A percentile compares a stretch with the other conserved stretches of the same genome.
These are phyloP conservation scores for Oscarella lobularis DNA, from an alignment of 37 sponge, comb jelly and placozoan genomes.

Conservation along the genomic window DNA sequence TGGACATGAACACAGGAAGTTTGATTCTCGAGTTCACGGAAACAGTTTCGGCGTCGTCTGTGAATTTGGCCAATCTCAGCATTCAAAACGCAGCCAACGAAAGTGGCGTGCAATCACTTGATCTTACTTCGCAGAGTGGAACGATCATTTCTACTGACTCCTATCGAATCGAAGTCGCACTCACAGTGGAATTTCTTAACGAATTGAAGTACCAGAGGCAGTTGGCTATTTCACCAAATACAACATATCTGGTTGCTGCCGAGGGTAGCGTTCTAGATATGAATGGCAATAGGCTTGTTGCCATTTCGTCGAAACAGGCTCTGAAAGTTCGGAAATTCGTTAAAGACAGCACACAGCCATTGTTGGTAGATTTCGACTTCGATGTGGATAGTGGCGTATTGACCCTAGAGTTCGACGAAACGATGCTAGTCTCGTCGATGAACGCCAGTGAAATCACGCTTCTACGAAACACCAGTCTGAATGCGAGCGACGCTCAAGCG, in stretches of 20 bases:
- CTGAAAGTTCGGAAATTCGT: conserved; percentile 9
- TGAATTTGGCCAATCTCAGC: conserved; percentile 31
- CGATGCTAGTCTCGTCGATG: conserved; percentile 38
- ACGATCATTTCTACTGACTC: neutral
- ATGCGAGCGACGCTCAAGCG: neutral
- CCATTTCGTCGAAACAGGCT: conserved; percentile 5
- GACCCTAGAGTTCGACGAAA: conserved; percentile 59
- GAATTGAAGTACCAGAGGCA: conserved; percentile 54
- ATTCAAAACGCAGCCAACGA: conserved; percentile 9
- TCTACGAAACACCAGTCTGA: conserved; percentile 7
- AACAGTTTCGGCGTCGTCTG: conserved; percentile 51
- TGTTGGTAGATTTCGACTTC: conserved; percentile 28
- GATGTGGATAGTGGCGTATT: conserved; percentile 32
- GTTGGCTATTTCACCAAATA: conserved; percentile 39
- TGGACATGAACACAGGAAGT: conserved; percentile 45
- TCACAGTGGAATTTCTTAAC: conserved; percentile 54
- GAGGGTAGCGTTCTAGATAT: conserved; percentile 36
- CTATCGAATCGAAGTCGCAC: conserved; percentile 15
- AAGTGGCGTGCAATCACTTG: neutral
- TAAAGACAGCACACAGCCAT: conserved; percentile 44
- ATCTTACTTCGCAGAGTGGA: neutral
- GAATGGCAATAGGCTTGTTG: conserved; percentile 40
- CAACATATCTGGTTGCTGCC: conserved; percentile 42
- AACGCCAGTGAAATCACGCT: neutral
- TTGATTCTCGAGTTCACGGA: conserved; percentile 63